Conservation (phyloP, 2,888 invertebrate genomes). For the Herminia tarsipennalis region DNA sequence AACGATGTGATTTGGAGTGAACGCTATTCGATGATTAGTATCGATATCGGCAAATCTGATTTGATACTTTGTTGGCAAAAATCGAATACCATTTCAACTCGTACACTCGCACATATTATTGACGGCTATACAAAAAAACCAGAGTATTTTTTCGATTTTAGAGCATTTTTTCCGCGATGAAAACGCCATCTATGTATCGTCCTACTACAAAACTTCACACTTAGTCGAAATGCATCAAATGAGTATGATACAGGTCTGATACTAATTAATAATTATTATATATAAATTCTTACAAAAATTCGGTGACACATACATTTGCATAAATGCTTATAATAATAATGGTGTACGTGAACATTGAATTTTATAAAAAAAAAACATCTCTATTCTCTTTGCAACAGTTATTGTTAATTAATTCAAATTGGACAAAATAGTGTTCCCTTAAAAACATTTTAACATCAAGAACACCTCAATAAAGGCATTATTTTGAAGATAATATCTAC, state of each 20-base stretch:
- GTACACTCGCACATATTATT: too few species aligned
- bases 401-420: background rate
- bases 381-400: too few species aligned
- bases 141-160: background rate
- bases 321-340: conserved; percentile 56
- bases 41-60: too few species aligned
- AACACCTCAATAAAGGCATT: too few species aligned
- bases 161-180: too few species aligned
- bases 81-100: too few species aligned
- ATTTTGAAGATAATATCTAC: too few species aligned
- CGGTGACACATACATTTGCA: conserved; percentile 58
- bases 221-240: conserved; percentile 75
- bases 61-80: too few species aligned
- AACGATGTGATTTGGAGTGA: background rate
- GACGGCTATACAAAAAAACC: background rate
- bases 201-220: conserved; percentile 34
- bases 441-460: background rate
- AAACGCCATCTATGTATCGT: conserved; percentile 22
- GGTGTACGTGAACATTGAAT: conserved; percentile 16
- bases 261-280: conserved; percentile 48
- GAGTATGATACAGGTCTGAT: conserved; percentile 81
- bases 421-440: background rate
- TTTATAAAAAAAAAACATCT: background rate
- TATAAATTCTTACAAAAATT: conserved; percentile 79
- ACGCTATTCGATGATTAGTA: too few species aligned